A percentile compares a stretch with the other conserved stretches of the same genome.
Evolutionary conservation across 2,113 vertebrate species (phyloP).

Genomic region (Oceanodroma tethys): DNA sequence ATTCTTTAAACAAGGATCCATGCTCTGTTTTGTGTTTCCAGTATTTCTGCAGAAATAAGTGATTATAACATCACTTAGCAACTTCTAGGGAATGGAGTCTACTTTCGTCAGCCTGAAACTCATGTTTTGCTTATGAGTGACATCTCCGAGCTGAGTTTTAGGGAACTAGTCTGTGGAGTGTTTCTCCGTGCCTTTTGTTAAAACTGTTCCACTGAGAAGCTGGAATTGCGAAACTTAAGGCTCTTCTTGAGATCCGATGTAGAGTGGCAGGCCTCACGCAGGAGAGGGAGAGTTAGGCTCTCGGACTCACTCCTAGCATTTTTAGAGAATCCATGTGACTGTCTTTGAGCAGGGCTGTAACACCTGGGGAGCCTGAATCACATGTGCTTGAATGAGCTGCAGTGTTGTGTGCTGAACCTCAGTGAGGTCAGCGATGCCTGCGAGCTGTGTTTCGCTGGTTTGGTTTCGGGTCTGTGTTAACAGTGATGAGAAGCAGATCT

Average conservation of each 20-base stretch:
- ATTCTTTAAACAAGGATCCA: not conserved
- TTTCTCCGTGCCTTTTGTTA: not conserved
- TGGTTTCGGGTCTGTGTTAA: not conserved
- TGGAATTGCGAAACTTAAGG: not conserved
- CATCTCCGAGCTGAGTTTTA: not conserved
- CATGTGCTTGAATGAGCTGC: not conserved
- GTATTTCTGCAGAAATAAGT: not conserved
- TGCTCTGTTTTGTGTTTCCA: not conserved
- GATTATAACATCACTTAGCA: not conserved
- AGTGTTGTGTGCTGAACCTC: not conserved
- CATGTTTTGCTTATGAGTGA: fast-evolving
- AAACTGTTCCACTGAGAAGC: not conserved
- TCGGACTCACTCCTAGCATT: not conserved
- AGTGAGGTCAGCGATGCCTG: not conserved
- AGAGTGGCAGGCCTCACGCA: not conserved
- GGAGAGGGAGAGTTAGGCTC: not conserved
- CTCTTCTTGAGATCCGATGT: fast-evolving
- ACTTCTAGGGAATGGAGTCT: not conserved
- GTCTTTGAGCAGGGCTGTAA: not conserved
- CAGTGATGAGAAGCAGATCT: not conserved
- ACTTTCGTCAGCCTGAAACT: not conserved
- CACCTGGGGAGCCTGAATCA: not conserved
- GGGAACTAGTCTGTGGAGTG: not conserved
- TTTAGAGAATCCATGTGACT: not conserved
- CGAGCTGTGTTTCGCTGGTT: not conserved